These are phyloP conservation scores for Cepaea nemoralis DNA, from an alignment of 1,140 invertebrate genomes.

Conservation along the genomic window DNA sequence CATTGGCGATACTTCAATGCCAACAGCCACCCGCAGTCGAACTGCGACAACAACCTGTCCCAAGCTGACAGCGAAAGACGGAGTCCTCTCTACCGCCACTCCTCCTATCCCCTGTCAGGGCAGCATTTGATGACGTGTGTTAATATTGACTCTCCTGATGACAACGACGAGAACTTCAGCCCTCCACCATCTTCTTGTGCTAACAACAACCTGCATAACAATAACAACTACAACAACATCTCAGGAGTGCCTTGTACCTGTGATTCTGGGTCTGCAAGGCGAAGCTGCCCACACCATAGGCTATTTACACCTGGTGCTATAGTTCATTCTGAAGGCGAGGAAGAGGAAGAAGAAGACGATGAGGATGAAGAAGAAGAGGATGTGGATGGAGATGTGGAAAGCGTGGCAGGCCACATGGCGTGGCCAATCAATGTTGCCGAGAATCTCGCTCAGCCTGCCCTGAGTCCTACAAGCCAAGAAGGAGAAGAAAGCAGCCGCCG, in stretches of 20 bases:
- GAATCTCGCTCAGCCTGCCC: not conserved
- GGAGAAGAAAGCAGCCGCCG: slow-evolving; percentile 12
- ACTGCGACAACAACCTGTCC: slow-evolving; percentile 37
- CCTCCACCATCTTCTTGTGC: slow-evolving; percentile 23
- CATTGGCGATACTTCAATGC: slow-evolving; percentile 42
- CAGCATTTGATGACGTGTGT: slow-evolving; percentile 35
- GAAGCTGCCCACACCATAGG: slow-evolving; percentile 34
- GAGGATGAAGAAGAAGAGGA: slow-evolving; percentile 38
- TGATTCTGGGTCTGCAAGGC: not conserved
- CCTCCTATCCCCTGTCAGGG: slow-evolving; percentile 31
- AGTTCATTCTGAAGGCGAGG: slow-evolving; percentile 50
- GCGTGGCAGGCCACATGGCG: slow-evolving; percentile 5
- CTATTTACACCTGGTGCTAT: slow-evolving; percentile 44
- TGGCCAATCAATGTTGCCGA: slow-evolving; percentile 25
- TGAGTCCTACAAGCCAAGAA: slow-evolving; percentile 20
- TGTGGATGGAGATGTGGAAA: slow-evolving; percentile 23
- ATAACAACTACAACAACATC: slow-evolving; percentile 35
- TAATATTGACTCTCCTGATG: slow-evolving; percentile 38
- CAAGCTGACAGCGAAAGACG: slow-evolving; percentile 1
- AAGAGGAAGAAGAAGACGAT: slow-evolving; percentile 41
- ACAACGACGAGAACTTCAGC: slow-evolving; percentile 35
- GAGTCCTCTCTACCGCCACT: slow-evolving; percentile 30
- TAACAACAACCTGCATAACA: slow-evolving; percentile 30
- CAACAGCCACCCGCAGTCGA: slow-evolving; percentile 39
- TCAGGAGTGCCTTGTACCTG: not conserved